Evolutionary conservation across 1,140 invertebrate genomes (phyloP).

Genomic region (Pomacea maculata): DNA sequence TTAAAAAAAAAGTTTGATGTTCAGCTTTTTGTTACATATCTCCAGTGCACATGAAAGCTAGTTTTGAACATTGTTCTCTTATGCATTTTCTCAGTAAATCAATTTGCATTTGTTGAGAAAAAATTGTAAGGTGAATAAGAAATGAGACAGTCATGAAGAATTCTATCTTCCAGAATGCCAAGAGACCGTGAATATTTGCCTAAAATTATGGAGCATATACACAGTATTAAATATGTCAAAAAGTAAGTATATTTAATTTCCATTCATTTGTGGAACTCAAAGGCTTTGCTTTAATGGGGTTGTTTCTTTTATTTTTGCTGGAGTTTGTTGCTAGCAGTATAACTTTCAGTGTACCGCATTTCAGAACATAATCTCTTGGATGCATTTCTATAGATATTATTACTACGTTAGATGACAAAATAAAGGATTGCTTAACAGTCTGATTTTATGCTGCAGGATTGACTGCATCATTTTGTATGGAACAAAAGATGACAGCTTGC

Average conservation of each 20-base stretch:
- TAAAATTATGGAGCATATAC: conserved; percentile 46
- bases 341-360: background rate
- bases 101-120: background rate
- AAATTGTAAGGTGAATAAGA: background rate
- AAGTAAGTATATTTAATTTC: conserved; percentile 37
- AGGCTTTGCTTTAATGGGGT: background rate
- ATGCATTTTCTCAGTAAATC: background rate
- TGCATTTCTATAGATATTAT: background rate
- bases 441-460: conserved; percentile 32
- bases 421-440: background rate
- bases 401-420: background rate
- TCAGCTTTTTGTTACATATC: conserved; percentile 1
- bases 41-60: background rate
- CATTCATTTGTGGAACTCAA: background rate
- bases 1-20: background rate
- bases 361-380: background rate
- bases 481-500: conserved; percentile 48
- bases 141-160: background rate
- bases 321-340: no score
- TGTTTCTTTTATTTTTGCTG: background rate
- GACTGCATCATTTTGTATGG: conserved; percentile 47
- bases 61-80: background rate
- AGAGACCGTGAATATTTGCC: conserved; percentile 47
- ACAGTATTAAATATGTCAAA: conserved; percentile 47
- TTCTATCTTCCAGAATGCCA: conserved; percentile 35